These are phyloP conservation scores for Pristionchus entomophagus DNA, from an alignment of 2,888 invertebrate species.

Conservation along the genomic window DNA sequence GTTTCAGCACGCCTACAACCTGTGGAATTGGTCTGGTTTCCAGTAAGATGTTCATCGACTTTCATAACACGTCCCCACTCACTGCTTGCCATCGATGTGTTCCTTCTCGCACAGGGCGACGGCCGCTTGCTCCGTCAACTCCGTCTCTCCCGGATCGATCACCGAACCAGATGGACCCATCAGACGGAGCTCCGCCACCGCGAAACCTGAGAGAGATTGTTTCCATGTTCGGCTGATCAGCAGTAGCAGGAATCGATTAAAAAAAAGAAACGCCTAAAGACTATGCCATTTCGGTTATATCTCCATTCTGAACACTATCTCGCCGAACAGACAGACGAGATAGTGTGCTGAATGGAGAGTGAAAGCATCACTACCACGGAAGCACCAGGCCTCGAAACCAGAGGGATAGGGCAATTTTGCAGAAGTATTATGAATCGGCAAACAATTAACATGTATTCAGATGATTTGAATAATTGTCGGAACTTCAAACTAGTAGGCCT, in stretches of 20 bases:
- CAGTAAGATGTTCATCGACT: neutral
- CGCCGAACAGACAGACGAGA: no score
- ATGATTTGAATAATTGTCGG: neutral
- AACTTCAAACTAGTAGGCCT: neutral
- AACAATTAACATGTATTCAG: neutral
- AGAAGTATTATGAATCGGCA: no score
- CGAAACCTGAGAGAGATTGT: slow-evolving; percentile 13
- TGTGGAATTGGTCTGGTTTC: no score
- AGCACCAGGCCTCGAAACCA: no score
- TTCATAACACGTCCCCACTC: no score
- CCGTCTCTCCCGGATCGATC: neutral
- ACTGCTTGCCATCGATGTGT: slow-evolving; percentile 44
- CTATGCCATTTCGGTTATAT: neutral
- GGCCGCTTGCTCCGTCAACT: neutral
- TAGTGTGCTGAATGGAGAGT: no score
- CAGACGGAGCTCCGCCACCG: slow-evolving; percentile 41
- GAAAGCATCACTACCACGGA: no score
- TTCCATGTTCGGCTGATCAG: no score
- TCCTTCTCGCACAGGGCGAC: neutral
- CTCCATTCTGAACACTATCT: no score
- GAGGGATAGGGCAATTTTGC: neutral
- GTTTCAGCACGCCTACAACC: no score
- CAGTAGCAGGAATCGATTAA: no score
- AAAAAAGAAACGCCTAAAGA: neutral
- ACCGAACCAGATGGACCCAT: neutral